A percentile compares a stretch with the other conserved stretches of the same genome.
phyloP scores from a whole-genome alignment of 2,888 invertebrate genomes.

The Pegoplata infirma region DNA sequence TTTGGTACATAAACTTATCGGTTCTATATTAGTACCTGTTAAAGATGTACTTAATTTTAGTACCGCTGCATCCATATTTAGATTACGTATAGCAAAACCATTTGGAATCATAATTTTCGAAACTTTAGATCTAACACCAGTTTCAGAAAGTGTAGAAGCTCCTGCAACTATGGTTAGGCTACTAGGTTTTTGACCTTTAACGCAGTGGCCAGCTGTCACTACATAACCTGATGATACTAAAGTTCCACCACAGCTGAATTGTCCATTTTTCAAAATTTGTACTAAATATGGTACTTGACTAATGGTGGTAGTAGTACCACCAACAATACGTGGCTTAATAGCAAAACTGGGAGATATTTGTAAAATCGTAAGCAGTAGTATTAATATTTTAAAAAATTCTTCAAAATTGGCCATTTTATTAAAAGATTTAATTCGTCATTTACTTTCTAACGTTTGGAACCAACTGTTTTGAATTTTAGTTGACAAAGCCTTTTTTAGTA shows the following conservation, averaged over 20 bases:
- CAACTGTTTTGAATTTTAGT: too few relatives aligned
- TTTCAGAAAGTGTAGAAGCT: constrained; percentile 64
- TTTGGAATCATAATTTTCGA: constrained; percentile 65
- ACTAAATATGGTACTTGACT: constrained; percentile 68
- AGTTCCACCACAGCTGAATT: constrained; percentile 72
- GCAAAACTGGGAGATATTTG: too few relatives aligned
- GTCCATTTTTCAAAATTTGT: constrained; percentile 64
- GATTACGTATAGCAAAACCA: constrained; percentile 63
- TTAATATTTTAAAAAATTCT: too few relatives aligned
- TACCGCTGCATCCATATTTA: constrained; percentile 71
- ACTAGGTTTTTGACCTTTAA: constrained; percentile 63
- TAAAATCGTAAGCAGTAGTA: too few relatives aligned
- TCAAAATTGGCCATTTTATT: too few relatives aligned
- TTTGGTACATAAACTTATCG: constrained; percentile 67
- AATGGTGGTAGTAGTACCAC: constrained; percentile 65
- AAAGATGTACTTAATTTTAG: constrained; percentile 66
- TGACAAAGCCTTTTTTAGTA: too few relatives aligned
- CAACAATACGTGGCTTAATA: constrained; percentile 40
- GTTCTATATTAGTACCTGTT: constrained; percentile 65
- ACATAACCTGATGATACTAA: constrained; percentile 68
- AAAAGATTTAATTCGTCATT: too few relatives aligned
- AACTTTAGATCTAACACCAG: constrained; percentile 65
- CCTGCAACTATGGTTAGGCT: constrained; percentile 68
- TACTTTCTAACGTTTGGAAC: too few relatives aligned
- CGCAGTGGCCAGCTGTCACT: constrained; percentile 73